Conservation (phyloP, 2,113 vertebrate genomes). For the Plectropomus leopardus region DNA sequence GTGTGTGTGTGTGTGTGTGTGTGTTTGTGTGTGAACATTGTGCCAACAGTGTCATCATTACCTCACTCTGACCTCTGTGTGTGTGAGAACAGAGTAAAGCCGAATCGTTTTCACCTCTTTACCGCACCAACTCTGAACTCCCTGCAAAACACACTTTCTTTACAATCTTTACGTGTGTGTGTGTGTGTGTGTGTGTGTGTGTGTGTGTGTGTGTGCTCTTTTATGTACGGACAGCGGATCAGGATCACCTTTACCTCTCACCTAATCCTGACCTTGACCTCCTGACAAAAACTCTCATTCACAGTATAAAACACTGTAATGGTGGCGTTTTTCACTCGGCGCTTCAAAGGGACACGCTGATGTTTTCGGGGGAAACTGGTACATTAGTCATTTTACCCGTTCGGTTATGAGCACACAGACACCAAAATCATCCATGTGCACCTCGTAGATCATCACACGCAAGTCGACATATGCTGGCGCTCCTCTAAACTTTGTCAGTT, state of each 20-base stretch:
- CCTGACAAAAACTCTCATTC: slow-evolving; percentile 48
- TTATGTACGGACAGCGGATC: slow-evolving; percentile 40
- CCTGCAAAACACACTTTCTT: slow-evolving; percentile 21
- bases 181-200: slow-evolving; percentile 32
- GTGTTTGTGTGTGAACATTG: slow-evolving; percentile 2
- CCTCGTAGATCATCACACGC: slow-evolving; percentile 48
- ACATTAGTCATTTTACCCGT: slow-evolving; percentile 50
- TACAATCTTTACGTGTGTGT: not conserved
- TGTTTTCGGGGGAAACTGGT: slow-evolving; percentile 11
- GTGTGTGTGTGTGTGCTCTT: slow-evolving; percentile 30
- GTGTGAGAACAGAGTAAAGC: slow-evolving; percentile 23
- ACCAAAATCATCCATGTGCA: slow-evolving; percentile 30
- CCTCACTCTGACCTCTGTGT: slow-evolving; percentile 58
- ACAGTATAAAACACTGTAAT: slow-evolving; percentile 71
- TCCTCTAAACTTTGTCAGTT: slow-evolving; percentile 37
- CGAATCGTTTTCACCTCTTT: slow-evolving; percentile 71
- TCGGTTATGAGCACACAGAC: slow-evolving; percentile 35
- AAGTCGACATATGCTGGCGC: slow-evolving; percentile 1
- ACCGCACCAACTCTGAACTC: slow-evolving; percentile 46
- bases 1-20: slow-evolving; percentile 8
- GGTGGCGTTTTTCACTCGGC: slow-evolving; percentile 55
- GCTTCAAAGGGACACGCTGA: slow-evolving; percentile 58
- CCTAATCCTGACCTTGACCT: slow-evolving; percentile 66
- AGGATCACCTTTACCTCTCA: slow-evolving; percentile 67
- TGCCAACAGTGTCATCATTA: slow-evolving; percentile 58